Base-by-base conservation (phyloP, 2,797 vertebrate species). In the Octomys mimax region DNA sequence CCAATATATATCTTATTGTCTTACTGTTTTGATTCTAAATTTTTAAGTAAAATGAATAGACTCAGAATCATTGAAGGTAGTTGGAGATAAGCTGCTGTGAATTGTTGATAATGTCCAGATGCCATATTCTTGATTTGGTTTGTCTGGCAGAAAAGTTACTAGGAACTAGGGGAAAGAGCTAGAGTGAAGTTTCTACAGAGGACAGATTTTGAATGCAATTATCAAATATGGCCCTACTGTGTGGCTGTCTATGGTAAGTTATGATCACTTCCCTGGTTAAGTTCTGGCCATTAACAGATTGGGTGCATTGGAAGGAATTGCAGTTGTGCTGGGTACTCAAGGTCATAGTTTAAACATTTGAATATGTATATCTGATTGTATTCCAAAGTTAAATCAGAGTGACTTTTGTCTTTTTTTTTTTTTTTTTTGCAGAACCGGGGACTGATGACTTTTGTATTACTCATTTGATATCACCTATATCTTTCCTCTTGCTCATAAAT, bases 11-110 rank as follows among this genome's bases (percentile, higher is more conserved):
- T 70, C 5, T 26, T 14, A 61, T 81, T 95, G 91, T 70, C 59
- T 96, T 94, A 95, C 10, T 88, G 61, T 18, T 97, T 95, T 88
- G 71, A 86, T 75, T 89, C 75, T 95, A 61, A 68, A 49, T 83
- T 97, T 82, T 82, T 87, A 92, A 93, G 66, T 75, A 93, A 78
- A 54, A 22, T 19, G 28, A 52, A 70, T 88, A 91, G 70, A 95
- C 71, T 96, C 89, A 83, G 4, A 59, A 81, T 89, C 42, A 22
- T 0, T 80, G 49, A 89, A 88, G 46, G 90, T 11, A 84, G 31
- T 93, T 94, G 68, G 57, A 87, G 59, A 83, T 66, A 93, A 88
- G 39, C 22, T 94, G 13, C n/a, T 89, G 26, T 92, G 54, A 95
- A 87, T 46, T 90, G 64, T 46, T 73, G 78, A 93, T 13, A 89